Percentiles rank a stretch among this genome's conserved stretches.
Evolutionary conservation across 2,113 vertebrate species (phyloP).

Genomic region (Todiramphus chloris): DNA sequence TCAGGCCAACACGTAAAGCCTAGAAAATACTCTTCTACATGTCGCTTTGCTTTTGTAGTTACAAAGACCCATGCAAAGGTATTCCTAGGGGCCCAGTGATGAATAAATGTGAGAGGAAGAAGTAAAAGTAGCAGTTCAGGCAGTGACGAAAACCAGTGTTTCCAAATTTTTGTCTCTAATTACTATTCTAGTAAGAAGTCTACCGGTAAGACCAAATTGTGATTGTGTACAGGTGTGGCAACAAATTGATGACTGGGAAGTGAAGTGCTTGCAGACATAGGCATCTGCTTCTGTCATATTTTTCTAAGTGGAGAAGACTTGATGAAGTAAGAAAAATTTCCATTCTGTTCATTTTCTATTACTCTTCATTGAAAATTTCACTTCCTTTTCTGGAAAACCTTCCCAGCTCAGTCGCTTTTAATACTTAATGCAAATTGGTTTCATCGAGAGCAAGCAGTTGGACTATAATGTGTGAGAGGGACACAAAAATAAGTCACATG

Average conservation of each 20-base stretch:
- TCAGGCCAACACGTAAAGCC: neutral
- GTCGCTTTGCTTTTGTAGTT: neutral
- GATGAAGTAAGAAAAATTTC: neutral
- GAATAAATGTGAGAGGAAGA: neutral
- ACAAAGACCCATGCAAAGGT: accelerated
- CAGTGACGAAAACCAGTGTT: neutral
- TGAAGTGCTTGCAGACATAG: neutral
- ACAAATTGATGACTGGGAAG: neutral
- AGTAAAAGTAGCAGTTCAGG: neutral
- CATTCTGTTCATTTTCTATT: neutral
- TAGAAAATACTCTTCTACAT: neutral
- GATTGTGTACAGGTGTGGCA: neutral
- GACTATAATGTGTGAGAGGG: neutral
- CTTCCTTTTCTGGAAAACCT: neutral
- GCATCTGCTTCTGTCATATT: neutral
- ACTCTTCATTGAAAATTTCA: neutral
- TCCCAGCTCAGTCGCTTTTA: neutral
- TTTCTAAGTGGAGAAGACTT: neutral
- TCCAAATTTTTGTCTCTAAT: neutral
- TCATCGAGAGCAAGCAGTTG: neutral
- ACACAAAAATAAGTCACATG: neutral
- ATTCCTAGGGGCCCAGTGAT: neutral
- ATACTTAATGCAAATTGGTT: neutral
- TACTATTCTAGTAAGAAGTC: neutral
- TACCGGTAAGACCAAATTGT: neutral